phyloP scores from a whole-genome alignment of 2,113 vertebrate species.

The Ochotona curzoniae region DNA sequence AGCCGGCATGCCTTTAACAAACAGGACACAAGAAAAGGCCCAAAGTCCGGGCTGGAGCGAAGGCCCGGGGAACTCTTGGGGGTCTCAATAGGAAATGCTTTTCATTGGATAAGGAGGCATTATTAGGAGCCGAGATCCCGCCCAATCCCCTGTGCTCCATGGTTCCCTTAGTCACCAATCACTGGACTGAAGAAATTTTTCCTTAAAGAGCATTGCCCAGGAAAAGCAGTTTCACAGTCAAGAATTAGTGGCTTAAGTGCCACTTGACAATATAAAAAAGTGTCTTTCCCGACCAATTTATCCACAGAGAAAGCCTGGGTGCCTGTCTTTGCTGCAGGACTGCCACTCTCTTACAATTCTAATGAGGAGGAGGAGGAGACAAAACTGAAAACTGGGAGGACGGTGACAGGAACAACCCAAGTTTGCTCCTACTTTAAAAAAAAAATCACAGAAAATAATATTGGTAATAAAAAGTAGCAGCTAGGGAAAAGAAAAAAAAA shows the following conservation, averaged over 20 bases:
- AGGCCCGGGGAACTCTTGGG: constrained; percentile 80
- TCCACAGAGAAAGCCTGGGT: constrained; percentile 40
- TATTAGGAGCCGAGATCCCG: constrained; percentile 72
- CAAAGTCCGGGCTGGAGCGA: constrained; percentile 77
- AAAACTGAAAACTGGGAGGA: constrained; percentile 49
- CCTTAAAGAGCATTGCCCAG: constrained; percentile 69
- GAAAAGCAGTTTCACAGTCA: constrained; percentile 65
- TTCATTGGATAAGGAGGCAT: constrained; percentile 83
- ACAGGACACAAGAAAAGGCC: constrained; percentile 81
- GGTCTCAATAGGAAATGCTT: constrained; percentile 85
- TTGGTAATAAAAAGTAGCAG: background rate
- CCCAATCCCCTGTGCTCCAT: constrained; percentile 77
- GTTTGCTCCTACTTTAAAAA: constrained; percentile 54
- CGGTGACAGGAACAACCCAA: constrained; percentile 12
- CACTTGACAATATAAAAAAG: constrained; percentile 69
- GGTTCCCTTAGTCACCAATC: constrained; percentile 78
- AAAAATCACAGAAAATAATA: constrained; percentile 44
- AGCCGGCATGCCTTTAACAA: constrained; percentile 80
- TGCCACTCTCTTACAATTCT: constrained; percentile 21
- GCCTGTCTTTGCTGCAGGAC: constrained; percentile 33
- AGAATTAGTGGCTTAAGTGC: constrained; percentile 74
- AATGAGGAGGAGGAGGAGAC: constrained; percentile 50
- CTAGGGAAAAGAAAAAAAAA: constrained; percentile 27
- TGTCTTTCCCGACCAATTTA: constrained; percentile 80
- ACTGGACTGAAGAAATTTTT: constrained; percentile 69